Evolutionary conservation across 2,113 vertebrate genomes (phyloP).

Genomic region (Axis porcinus): DNA sequence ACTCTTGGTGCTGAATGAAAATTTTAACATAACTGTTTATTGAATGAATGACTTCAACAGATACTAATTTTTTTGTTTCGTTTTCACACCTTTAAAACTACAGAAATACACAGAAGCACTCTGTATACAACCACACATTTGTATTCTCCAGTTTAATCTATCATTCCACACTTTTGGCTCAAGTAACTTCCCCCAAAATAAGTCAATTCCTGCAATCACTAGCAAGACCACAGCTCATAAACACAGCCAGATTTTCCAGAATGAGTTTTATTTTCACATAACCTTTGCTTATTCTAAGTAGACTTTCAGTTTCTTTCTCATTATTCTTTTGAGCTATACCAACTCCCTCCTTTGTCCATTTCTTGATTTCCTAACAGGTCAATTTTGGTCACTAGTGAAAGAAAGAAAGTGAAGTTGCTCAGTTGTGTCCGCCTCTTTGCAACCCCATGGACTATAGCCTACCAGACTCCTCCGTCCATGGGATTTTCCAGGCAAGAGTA

Average conservation of each 20-base stretch:
- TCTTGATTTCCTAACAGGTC: constrained; percentile 22
- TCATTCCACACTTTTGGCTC: not conserved
- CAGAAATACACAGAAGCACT: not conserved
- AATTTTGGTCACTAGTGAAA: not conserved
- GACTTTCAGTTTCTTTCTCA: constrained; percentile 46
- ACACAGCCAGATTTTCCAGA: not conserved
- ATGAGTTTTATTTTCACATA: not conserved
- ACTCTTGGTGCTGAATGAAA: not conserved
- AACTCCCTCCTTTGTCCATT: not conserved
- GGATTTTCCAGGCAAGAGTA: not conserved
- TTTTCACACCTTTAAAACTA: not conserved
- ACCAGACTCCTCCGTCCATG: not conserved
- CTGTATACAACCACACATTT: not conserved
- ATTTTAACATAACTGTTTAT: not conserved
- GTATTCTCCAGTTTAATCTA: not conserved
- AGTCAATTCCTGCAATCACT: not conserved
- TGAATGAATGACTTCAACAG: constrained; percentile 1
- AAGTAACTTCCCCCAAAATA: not conserved
- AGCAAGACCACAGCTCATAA: not conserved
- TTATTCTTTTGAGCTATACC: not conserved
- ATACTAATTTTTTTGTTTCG: not conserved
- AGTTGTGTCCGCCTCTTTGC: not conserved
- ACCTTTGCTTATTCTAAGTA: not conserved
- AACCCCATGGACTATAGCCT: not conserved
- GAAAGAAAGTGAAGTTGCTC: not conserved